Evolutionary conservation across 1,140 invertebrate species (phyloP).

Genomic region (Bombus confusus): DNA sequence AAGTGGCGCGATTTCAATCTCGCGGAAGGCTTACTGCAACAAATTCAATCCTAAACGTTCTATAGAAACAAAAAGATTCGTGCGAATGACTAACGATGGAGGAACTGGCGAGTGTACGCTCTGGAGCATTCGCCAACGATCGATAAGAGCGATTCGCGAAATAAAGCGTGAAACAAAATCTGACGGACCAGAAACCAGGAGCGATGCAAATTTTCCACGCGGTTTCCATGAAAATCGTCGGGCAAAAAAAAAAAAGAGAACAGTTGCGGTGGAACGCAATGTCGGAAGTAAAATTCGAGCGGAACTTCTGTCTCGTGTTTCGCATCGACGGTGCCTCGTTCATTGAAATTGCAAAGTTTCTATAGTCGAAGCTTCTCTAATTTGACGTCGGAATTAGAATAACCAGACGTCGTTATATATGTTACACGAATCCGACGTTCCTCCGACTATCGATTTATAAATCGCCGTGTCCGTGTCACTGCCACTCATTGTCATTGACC

Average conservation of each 20-base stretch:
- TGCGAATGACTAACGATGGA: background rate
- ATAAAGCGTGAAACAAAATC: background rate
- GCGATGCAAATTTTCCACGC: background rate
- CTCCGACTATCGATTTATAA: too few relatives aligned
- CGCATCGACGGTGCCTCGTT: background rate
- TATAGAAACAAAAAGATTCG: background rate
- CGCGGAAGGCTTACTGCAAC: background rate
- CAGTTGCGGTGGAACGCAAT: too few relatives aligned
- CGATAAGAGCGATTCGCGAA: background rate
- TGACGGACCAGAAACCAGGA: background rate
- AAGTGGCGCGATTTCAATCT: background rate
- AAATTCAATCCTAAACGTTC: background rate
- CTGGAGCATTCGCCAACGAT: background rate
- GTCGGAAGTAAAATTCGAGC: background rate
- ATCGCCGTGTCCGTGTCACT: too few relatives aligned
- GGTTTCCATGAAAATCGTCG: background rate
- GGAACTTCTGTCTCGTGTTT: background rate
- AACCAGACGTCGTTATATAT: too few relatives aligned
- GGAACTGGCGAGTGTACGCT: too few relatives aligned
- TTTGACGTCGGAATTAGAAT: too few relatives aligned
- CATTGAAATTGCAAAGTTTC: too few relatives aligned
- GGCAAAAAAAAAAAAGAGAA: background rate
- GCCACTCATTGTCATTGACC: too few relatives aligned
- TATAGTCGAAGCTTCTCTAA: background rate
- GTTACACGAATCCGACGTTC: too few relatives aligned